These are phyloP conservation scores for Rhimphoctona megacephalus DNA, from an alignment of 2,888 invertebrate genomes.

Conservation along the genomic window DNA sequence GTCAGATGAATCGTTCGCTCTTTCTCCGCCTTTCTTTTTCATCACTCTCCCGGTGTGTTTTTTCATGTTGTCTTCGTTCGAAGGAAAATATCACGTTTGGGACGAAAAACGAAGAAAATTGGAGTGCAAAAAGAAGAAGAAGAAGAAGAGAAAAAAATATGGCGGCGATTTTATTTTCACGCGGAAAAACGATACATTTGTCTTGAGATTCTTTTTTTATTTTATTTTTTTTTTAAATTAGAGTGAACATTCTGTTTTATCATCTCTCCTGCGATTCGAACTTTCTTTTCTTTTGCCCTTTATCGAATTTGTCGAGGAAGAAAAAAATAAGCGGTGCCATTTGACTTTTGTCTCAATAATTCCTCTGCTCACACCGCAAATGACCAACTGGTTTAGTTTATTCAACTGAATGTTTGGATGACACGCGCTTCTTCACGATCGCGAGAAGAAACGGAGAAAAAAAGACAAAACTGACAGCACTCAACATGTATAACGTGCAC, in stretches of 20 bases:
- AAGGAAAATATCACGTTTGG: background rate
- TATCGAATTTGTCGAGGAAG: conserved; percentile 15
- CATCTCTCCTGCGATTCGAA: background rate
- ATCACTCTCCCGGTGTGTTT: conserved; percentile 55
- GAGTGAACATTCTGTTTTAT: conserved; percentile 19
- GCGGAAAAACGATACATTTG: conserved; percentile 6
- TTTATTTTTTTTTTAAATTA: conserved; percentile 2
- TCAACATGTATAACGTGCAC: conserved; percentile 26
- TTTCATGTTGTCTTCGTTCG: conserved; percentile 31
- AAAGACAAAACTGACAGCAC: conserved; percentile 31
- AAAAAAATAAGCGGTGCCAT: conserved; percentile 39
- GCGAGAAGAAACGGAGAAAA: conserved; percentile 28
- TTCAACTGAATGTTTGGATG: conserved; percentile 34
- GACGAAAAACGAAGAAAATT: background rate
- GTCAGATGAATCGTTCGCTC: conserved; percentile 77
- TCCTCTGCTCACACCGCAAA: conserved; percentile 45
- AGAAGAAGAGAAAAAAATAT: background rate
- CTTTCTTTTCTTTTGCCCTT: conserved; percentile 1
- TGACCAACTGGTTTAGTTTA: conserved; percentile 58
- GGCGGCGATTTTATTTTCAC: conserved; percentile 4
- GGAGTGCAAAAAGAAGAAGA: conserved; percentile 1
- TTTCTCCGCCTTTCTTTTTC: conserved; percentile 72
- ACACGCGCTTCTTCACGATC: conserved; percentile 34
- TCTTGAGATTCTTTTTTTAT: background rate
- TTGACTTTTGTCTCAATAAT: conserved; percentile 11